These are phyloP conservation scores for Thereva nobilitata DNA, from an alignment of 2,888 invertebrate species.

Conservation along the genomic window DNA sequence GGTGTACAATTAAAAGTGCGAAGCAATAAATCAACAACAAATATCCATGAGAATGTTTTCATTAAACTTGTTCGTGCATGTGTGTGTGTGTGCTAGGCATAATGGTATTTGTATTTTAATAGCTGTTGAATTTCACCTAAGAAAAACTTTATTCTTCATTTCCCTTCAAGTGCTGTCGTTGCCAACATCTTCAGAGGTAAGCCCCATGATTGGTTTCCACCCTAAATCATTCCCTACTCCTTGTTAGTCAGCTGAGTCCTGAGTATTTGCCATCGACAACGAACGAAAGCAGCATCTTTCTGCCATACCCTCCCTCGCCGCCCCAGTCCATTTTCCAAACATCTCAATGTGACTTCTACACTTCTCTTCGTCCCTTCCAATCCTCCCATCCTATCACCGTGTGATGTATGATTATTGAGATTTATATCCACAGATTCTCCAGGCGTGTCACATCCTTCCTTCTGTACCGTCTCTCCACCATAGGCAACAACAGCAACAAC, in stretches of 20 bases:
- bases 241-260: background rate
- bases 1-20: too few relatives aligned
- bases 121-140: constrained; percentile 2
- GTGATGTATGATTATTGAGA: constrained; percentile 56
- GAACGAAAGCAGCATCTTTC: too few relatives aligned
- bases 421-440: constrained; percentile 49
- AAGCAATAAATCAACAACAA: too few relatives aligned
- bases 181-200: constrained; percentile 22
- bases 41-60: too few relatives aligned
- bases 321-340: too few relatives aligned
- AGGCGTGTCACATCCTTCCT: constrained; percentile 36
- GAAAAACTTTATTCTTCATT: constrained; percentile 21
- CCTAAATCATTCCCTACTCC: constrained; percentile 14
- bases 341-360: too few relatives aligned
- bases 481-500: constrained; percentile 35
- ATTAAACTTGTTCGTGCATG: background rate
- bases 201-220: constrained; percentile 26
- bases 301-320: too few relatives aligned
- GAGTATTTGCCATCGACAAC: too few relatives aligned
- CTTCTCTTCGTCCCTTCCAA: constrained; percentile 17
- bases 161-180: constrained; percentile 24
- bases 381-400: constrained; percentile 41
- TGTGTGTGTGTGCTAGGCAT: background rate
- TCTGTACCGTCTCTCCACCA: constrained; percentile 24
- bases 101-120: background rate